Evolutionary conservation across 2,797 vertebrate genomes (phyloP).

Genomic region (Dendrocincla tyrannina): DNA sequence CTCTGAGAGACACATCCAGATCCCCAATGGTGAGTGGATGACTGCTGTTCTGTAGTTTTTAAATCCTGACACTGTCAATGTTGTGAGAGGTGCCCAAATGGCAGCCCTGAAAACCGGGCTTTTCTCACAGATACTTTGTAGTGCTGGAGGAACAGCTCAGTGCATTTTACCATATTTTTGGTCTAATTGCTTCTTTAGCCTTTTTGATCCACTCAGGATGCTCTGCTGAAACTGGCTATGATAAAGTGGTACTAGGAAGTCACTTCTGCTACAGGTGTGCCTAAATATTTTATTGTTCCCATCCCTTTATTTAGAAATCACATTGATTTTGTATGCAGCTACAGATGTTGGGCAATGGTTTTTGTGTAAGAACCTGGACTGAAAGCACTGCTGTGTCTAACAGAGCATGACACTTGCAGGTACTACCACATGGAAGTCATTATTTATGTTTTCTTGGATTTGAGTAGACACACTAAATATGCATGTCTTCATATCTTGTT

Average conservation of each 20-base stretch:
- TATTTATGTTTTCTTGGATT: neutral
- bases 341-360: neutral
- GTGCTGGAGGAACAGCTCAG: neutral
- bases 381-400: neutral
- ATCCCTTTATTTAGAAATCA: neutral
- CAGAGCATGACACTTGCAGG: neutral
- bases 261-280: neutral
- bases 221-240: neutral
- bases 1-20: neutral
- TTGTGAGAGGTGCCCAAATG: neutral
- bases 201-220: neutral
- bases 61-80: neutral
- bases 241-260: neutral
- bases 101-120: neutral
- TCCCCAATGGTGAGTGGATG: neutral
- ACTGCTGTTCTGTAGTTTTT: neutral
- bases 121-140: neutral
- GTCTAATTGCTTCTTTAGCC: neutral
- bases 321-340: neutral
- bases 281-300: neutral
- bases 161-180: neutral
- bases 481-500: neutral
- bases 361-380: neutral
- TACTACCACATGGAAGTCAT: neutral
- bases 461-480: neutral